Conservation (phyloP, 92 coral and sea anemone genomes). For the Chrysogorgia sp. region DNA sequence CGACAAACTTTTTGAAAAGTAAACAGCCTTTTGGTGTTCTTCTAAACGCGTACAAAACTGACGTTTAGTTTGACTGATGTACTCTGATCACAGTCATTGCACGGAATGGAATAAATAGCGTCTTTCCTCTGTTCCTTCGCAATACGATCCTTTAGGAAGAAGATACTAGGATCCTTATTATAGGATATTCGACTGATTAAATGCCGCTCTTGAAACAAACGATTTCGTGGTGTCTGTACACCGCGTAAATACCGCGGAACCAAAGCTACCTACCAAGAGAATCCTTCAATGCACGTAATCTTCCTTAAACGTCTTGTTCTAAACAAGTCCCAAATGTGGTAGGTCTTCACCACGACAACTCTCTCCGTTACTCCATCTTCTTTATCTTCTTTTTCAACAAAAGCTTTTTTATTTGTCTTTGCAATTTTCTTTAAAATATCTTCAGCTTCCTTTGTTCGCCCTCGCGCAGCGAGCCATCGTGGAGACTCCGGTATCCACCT, state of each 20-base stretch:
- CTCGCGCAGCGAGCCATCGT: constrained; percentile 97
- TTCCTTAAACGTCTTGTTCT: constrained; percentile 75
- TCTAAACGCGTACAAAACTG: no score
- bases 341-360: constrained; percentile 65
- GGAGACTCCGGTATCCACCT: constrained; percentile 95
- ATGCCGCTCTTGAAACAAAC: no score
- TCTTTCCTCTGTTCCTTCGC: no score
- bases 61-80: no score
- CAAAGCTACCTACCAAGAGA: constrained; percentile 90
- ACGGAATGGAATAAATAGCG: no score
- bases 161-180: no score
- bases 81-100: no score
- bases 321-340: constrained; percentile 89
- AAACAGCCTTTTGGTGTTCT: no score
- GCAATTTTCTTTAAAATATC: constrained; percentile 72
- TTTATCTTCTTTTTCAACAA: constrained; percentile 61
- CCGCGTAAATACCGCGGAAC: neutral
- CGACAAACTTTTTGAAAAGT: no score
- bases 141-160: no score
- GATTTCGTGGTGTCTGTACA: neutral
- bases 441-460: constrained; percentile 83
- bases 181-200: no score
- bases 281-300: constrained; percentile 89
- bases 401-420: constrained; percentile 58
- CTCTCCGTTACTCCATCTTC: constrained; percentile 19